Evolutionary conservation across 2,888 invertebrate genomes (phyloP).

Genomic region (Troglohyphantes excavatus): DNA sequence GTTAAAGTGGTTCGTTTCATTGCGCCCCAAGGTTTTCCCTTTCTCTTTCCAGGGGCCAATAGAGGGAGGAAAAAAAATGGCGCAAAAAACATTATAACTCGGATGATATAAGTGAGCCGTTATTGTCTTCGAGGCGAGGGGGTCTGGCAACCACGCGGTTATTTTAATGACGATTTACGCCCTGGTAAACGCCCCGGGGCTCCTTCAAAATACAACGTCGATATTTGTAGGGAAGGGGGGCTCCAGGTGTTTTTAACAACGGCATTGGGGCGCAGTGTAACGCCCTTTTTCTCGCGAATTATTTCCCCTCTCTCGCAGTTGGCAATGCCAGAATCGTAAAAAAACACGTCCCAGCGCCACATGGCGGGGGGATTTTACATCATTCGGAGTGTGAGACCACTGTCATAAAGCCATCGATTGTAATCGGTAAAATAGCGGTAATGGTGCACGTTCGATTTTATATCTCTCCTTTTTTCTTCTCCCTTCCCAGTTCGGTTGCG

Average conservation of each 20-base stretch:
- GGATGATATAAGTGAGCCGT: constrained; percentile 74
- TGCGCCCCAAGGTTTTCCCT: constrained; percentile 37
- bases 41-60: not conserved
- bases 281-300: constrained; percentile 64
- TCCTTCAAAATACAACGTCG: constrained; percentile 69
- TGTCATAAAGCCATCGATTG: constrained; percentile 78
- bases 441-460: constrained; percentile 76
- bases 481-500: not conserved
- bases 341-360: constrained; percentile 69
- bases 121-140: constrained; percentile 62
- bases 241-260: constrained; percentile 75
- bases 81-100: not conserved
- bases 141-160: constrained; percentile 68
- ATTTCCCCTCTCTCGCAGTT: constrained; percentile 71
- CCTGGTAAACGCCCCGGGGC: constrained; percentile 68
- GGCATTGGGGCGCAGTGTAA: constrained; percentile 40
- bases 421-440: constrained; percentile 69
- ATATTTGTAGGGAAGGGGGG: constrained; percentile 49
- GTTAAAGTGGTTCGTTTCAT: constrained; percentile 60
- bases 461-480: constrained; percentile 27
- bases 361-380: constrained; percentile 74
- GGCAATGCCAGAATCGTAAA: constrained; percentile 75
- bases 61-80: not conserved
- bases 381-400: constrained; percentile 75
- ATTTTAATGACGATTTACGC: constrained; percentile 77